These are phyloP conservation scores for Epizoanthus stellaris DNA, from an alignment of 92 coral and sea anemone species.

Conservation along the genomic window DNA sequence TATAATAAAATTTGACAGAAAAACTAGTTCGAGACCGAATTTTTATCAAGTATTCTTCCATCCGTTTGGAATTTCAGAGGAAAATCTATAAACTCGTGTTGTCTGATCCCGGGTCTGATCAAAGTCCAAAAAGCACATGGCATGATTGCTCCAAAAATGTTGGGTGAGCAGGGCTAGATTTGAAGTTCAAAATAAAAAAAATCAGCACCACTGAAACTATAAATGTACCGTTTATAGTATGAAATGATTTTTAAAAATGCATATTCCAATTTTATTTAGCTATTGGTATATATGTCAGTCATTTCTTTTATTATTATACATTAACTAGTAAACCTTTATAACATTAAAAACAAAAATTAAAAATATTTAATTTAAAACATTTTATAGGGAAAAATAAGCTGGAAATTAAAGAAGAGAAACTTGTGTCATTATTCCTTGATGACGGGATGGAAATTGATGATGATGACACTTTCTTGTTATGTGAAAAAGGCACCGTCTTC, in stretches of 20 bases:
- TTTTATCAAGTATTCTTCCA: conserved; percentile 1
- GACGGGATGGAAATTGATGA: conserved; percentile 47
- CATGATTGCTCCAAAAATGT: no score
- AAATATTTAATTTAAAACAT: background rate
- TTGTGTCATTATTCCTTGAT: conserved; percentile 28
- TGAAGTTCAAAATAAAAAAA: no score
- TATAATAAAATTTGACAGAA: background rate
- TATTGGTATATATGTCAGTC: no score
- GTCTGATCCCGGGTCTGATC: background rate
- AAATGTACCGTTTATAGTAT: no score
- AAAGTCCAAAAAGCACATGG: no score
- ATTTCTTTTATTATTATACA: no score
- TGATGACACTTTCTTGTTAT: conserved; percentile 42
- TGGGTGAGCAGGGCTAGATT: no score
- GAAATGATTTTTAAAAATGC: no score
- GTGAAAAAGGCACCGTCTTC: conserved; percentile 44
- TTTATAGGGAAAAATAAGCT: conserved; percentile 31
- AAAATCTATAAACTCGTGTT: background rate
- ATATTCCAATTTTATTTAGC: no score
- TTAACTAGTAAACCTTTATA: no score
- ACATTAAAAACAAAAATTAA: no score
- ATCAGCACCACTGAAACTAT: no score
- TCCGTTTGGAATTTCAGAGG: conserved; percentile 14
- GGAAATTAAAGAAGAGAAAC: conserved; percentile 25
- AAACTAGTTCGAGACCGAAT: background rate